Evolutionary conservation across 2,888 invertebrate species (phyloP).

Genomic region (Pedicia rivosa): DNA sequence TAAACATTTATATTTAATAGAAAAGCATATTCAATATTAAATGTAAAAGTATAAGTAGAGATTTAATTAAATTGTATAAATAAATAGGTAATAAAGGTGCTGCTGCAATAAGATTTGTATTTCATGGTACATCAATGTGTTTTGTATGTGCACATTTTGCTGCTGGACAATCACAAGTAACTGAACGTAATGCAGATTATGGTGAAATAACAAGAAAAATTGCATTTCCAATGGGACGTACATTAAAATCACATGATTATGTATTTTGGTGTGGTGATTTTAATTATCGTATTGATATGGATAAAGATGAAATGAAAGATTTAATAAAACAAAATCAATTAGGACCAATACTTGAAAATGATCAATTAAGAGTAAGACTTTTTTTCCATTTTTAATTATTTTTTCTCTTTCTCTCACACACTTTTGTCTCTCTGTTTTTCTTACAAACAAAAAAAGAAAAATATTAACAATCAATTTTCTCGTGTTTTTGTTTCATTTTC

Average conservation of each 20-base stretch:
- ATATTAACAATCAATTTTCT: too few species aligned
- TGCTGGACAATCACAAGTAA: conserved; percentile 92
- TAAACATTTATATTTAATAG: too few species aligned
- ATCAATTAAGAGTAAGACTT: conserved; percentile 54
- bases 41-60: conserved; percentile 1
- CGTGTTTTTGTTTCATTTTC: too few species aligned
- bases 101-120: conserved; percentile 78
- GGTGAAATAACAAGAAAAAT: conserved; percentile 87
- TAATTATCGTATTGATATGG: conserved; percentile 93
- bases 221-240: conserved; percentile 80
- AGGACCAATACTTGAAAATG: conserved; percentile 63
- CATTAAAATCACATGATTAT: conserved; percentile 90
- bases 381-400: conserved; percentile 12
- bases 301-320: conserved; percentile 83
- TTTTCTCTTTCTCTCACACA: too few species aligned
- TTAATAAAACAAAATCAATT: conserved; percentile 47
- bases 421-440: too few species aligned
- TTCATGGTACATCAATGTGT: conserved; percentile 87
- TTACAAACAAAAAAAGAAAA: too few species aligned
- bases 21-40: conserved; percentile 13
- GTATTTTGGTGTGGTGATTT: conserved; percentile 99
- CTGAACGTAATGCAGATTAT: conserved; percentile 92
- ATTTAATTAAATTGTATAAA: conserved; percentile 27
- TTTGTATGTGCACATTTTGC: conserved; percentile 99
- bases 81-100: conserved; percentile 70